Evolutionary conservation across 2,888 invertebrate genomes (phyloP).

Genomic region (Mamestra brassicae): DNA sequence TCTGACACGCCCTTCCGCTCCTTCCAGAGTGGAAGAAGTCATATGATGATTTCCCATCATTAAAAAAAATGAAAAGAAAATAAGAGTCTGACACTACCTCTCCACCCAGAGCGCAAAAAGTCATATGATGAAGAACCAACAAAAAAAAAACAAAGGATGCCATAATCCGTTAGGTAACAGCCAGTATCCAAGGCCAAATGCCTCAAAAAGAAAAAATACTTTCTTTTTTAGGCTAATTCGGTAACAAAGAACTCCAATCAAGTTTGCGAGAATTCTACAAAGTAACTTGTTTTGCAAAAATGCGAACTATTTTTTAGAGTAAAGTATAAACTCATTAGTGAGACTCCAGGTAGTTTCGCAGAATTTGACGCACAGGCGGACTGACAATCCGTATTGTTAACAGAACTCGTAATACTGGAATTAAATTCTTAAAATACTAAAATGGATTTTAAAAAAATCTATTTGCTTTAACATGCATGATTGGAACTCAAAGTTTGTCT

Average conservation of each 20-base stretch:
- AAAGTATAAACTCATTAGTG: slow-evolving; percentile 35
- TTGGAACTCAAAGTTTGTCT: background rate
- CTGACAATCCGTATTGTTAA: slow-evolving; percentile 21
- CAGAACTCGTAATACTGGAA: background rate
- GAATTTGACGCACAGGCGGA: slow-evolving; percentile 20
- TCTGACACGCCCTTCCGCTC: too few species aligned
- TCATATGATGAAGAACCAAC: too few species aligned
- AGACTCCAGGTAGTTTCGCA: slow-evolving; percentile 40
- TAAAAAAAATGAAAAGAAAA: too few species aligned
- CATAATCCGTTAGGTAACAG: slow-evolving; percentile 3
- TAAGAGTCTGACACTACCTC: too few species aligned
- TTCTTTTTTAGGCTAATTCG: background rate
- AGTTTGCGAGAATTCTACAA: slow-evolving; percentile 9
- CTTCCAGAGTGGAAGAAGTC: too few species aligned
- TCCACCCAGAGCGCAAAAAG: too few species aligned
- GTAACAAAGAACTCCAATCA: slow-evolving; percentile 8
- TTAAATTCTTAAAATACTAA: slow-evolving; percentile 25
- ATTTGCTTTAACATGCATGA: background rate
- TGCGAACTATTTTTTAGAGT: slow-evolving; percentile 13
- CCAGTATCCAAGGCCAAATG: background rate
- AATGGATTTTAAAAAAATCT: background rate
- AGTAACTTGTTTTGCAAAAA: slow-evolving; percentile 21
- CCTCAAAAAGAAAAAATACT: slow-evolving; percentile 8
- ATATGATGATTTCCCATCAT: too few species aligned
- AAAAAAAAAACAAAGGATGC: background rate